Percentiles rank a stretch among this genome's conserved stretches.
These are phyloP conservation scores for Dicerorhinus sumatrensis DNA, from an alignment of 2,113 vertebrate species.

Conservation along the genomic window DNA sequence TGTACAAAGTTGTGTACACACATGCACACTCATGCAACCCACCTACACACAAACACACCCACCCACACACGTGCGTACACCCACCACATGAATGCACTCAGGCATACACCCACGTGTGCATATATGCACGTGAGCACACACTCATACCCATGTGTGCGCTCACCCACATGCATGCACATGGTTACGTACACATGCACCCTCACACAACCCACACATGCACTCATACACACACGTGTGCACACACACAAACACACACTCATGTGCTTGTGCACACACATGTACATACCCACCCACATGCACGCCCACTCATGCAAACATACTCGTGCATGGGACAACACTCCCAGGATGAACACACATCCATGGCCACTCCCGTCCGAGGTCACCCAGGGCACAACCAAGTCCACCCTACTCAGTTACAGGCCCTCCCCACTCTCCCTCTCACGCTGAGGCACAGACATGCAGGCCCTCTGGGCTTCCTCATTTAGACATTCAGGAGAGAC, in stretches of 20 bases:
- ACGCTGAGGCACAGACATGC: rapidly evolving
- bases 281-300: rapidly evolving
- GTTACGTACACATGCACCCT: too few relatives aligned
- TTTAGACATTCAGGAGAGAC: neutral
- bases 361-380: neutral
- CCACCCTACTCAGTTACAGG: neutral
- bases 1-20: neutral
- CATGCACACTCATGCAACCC: neutral
- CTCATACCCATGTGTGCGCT: too few relatives aligned
- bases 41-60: neutral
- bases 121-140: neutral
- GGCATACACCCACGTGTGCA: rapidly evolving
- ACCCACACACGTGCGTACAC: neutral
- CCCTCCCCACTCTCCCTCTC: neutral
- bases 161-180: neutral
- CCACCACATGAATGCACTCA: neutral
- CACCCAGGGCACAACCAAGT: neutral
- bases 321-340: neutral
- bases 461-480: neutral
- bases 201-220: neutral
- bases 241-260: too few relatives aligned
- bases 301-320: rapidly evolving
- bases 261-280: too few relatives aligned
- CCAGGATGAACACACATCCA: neutral
- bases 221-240: rapidly evolving